Base-by-base conservation (phyloP, 2,113 vertebrate species). In the Psammodynastes pulverulentus region DNA sequence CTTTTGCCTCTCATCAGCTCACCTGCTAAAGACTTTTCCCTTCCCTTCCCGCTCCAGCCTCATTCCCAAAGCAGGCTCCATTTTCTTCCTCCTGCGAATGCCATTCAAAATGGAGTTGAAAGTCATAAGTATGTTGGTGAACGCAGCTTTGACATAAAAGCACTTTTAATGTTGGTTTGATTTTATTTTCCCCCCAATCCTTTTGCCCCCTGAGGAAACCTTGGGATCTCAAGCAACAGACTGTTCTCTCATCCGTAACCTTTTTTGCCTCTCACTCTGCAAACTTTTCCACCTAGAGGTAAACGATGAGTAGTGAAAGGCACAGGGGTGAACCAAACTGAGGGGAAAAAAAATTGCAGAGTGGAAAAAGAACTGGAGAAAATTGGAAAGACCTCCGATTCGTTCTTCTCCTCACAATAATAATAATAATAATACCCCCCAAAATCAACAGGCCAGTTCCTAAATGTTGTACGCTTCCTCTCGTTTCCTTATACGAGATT, bases 221-320 rank as follows among this genome's bases (percentile, higher is more conserved):
- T 67, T 45, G 34, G 29, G n/a, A 72, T 21, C 29, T 56, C 34
- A 84, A 92, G 51, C 29, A 4, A 56, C 15, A 21, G 10, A 3
- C 9, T 15, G 53, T 19, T 4, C 45, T 4, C 43, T 15, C 49
- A 46, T 1, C 13, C 0, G 0, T 3, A 3, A n/a, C 26, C 39
- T 29, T 91, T 91, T n/a, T 56, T 54, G 52, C 1, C 7, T 67
- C 15, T 46, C 19, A 8, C 24, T 0, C 4, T n/a, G 46, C 46
- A 39, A 8, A 13, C 17, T 26, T 62, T 23, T 3, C 23, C 46
- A 1, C 13, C 13, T 48, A 34, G 0, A 39, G 5, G n/a, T 19
- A 72, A 86, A 7, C 6, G 17, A 6, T 29, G 15, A 56, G 54
- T 56, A 39, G 29, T 52, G 29, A 39, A 34, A 53, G 23, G 13